These are phyloP conservation scores for Danio choprae DNA, from an alignment of 2,797 vertebrate species.

Conservation along the genomic window DNA sequence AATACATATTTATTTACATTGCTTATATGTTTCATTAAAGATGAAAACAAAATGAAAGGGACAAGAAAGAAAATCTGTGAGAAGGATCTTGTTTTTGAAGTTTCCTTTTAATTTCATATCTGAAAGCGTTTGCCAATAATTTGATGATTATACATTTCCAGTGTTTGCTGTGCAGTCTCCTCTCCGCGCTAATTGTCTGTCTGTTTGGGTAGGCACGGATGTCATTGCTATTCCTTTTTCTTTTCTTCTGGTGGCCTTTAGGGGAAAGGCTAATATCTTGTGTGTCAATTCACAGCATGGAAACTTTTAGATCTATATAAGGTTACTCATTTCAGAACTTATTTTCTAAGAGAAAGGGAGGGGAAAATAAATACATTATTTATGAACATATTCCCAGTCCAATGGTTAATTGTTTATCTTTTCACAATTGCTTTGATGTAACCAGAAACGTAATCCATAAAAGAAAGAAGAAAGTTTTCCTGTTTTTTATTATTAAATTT, in stretches of 20 bases:
- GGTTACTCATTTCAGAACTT: conserved; percentile 81
- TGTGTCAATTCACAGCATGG: conserved; percentile 85
- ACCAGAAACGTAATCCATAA: conserved; percentile 79
- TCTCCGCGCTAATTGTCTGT: conserved; percentile 67
- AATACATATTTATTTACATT: not conserved
- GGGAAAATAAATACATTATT: conserved; percentile 81
- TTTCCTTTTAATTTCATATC: conserved; percentile 52
- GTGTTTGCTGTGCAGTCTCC: conserved; percentile 60
- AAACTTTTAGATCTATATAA: conserved; percentile 85
- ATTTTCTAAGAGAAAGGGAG: conserved; percentile 80
- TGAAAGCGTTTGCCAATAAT: conserved; percentile 66
- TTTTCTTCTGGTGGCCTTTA: conserved; percentile 77
- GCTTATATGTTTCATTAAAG: not conserved
- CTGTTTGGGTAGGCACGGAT: conserved; percentile 76
- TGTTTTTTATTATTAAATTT: conserved; percentile 70
- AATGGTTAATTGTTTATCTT: conserved; percentile 86
- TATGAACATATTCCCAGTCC: conserved; percentile 87
- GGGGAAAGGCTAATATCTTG: conserved; percentile 86
- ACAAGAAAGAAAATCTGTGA: conserved; percentile 2
- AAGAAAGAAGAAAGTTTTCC: conserved; percentile 75
- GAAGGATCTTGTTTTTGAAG: conserved; percentile 62
- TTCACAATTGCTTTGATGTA: conserved; percentile 87
- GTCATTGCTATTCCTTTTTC: conserved; percentile 82
- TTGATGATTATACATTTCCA: conserved; percentile 58
- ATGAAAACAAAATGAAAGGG: not conserved